Evolutionary conservation across 2,888 invertebrate species (phyloP).

Genomic region (Leptinotarsa peninsularis): DNA sequence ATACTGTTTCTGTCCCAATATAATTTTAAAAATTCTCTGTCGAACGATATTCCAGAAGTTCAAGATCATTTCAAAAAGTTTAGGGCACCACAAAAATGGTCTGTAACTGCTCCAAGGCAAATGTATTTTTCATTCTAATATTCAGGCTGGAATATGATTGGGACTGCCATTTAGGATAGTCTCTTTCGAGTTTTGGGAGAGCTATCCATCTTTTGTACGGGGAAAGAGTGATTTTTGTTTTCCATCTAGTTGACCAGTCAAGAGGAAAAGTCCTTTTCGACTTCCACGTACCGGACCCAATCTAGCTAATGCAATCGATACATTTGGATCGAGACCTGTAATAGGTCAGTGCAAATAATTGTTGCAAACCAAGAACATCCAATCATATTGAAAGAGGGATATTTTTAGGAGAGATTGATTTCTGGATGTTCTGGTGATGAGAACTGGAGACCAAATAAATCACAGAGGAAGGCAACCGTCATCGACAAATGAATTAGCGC

Average conservation of each 20-base stretch:
- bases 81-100: neutral
- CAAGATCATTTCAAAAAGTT: neutral
- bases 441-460: too few relatives aligned
- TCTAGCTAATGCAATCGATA: conserved; percentile 17
- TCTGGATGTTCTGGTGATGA: too few relatives aligned
- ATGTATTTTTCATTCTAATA: neutral
- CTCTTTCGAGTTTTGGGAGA: neutral
- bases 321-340: neutral
- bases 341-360: neutral
- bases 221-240: neutral
- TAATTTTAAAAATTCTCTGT: too few relatives aligned
- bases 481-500: too few relatives aligned
- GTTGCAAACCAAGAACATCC: too few relatives aligned
- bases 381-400: too few relatives aligned
- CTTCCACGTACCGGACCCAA: neutral
- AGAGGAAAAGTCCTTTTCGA: neutral
- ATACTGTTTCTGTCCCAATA: too few relatives aligned
- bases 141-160: neutral
- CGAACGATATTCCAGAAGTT: too few relatives aligned
- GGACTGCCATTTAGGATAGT: neutral
- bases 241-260: neutral
- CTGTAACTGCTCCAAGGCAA: neutral
- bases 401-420: too few relatives aligned
- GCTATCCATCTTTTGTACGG: neutral
- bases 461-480: too few relatives aligned